phyloP scores from a whole-genome alignment of 1,140 invertebrate species.

The Tetramorium simillimum region DNA sequence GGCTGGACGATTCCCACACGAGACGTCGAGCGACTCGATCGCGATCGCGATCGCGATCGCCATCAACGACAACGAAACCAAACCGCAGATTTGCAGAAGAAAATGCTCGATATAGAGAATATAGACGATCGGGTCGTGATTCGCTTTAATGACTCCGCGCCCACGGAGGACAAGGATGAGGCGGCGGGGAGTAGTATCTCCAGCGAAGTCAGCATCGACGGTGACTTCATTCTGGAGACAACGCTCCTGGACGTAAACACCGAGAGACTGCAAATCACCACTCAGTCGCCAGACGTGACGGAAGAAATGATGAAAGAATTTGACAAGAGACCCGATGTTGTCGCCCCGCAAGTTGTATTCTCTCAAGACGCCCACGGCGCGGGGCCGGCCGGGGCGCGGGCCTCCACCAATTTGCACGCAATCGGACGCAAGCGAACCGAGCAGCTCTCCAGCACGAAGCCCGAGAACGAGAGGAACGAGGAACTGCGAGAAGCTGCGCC shows the following conservation, averaged over 20 bases:
- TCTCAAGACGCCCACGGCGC: slow-evolving; percentile 51
- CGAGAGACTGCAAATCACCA: slow-evolving; percentile 63
- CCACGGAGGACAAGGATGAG: slow-evolving; percentile 59
- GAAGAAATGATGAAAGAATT: slow-evolving; percentile 36
- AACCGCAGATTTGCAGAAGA: background rate
- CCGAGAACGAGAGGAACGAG: slow-evolving; percentile 21
- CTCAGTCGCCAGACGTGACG: slow-evolving; percentile 47
- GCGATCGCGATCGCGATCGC: slow-evolving; percentile 5
- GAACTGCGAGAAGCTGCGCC: slow-evolving; percentile 58
- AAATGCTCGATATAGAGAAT: background rate
- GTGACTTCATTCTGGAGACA: slow-evolving; percentile 78
- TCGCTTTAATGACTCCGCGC: slow-evolving; percentile 40
- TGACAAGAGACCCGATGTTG: slow-evolving; percentile 54
- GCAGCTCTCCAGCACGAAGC: background rate
- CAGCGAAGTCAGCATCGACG: slow-evolving; percentile 77
- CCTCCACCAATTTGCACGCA: slow-evolving; percentile 15
- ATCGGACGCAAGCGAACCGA: slow-evolving; percentile 32
- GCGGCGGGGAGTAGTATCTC: slow-evolving; percentile 74
- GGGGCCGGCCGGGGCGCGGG: too few relatives aligned
- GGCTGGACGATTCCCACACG: slow-evolving; percentile 76
- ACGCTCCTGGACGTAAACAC: slow-evolving; percentile 76
- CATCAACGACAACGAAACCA: slow-evolving; percentile 1
- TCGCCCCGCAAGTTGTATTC: slow-evolving; percentile 71
- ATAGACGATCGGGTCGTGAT: background rate
- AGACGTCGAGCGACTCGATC: slow-evolving; percentile 16